Evolutionary conservation across 2,888 invertebrate species (phyloP), one percentile per base, ranked within the genome.

Genomic region (Zaprionus bogoriensis): DNA sequence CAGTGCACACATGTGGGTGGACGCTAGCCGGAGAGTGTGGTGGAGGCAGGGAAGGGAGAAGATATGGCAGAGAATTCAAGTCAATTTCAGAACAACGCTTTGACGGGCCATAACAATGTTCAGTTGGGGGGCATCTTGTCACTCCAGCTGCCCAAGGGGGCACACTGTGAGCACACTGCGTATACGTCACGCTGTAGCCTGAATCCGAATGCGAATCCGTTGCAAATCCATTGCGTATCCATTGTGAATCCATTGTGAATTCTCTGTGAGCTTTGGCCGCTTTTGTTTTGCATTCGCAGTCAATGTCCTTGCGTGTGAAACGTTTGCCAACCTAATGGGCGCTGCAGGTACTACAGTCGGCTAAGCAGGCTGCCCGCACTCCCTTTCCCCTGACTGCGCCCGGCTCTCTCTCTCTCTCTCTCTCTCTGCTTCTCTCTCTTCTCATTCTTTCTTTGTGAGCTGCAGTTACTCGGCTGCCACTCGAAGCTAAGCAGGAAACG

Each of bases 401-500:
- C 19, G 7, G 19, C 17, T 10, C 28, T 19, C 23, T 14, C 9
- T n/a, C 14, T 19, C 6, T n/a, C 1, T 25, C n/a, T 9, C 2
- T 12, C 1, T 3, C 10, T 3, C 14, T 23, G 22, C 10, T 1
- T 23, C 10, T 4, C n/a, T 25, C 1, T 44, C 25, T 6, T 19
- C 4, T 1, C 3, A 32, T 23, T 7, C n/a, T 30, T 5, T 36
- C n/a, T 28, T 10, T n/a, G 5, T 20, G 10, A 38, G 22, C 30
- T 73, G 57, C 58, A 54, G 51, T 51, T 51, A 44, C 39, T 51
- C 42, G 71, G 50, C 80, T 86, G 84, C 87, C 87, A 83, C 71
- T 82, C 68, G 75, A 61, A 62, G 75, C 75, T 76, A 71, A 83
- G 83, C 82, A 83, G 83, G 85, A 83, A 83, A 76, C 85, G 83